Conservation (phyloP, 2,113 vertebrate species). For the Balaenoptera acutorostrata region DNA sequence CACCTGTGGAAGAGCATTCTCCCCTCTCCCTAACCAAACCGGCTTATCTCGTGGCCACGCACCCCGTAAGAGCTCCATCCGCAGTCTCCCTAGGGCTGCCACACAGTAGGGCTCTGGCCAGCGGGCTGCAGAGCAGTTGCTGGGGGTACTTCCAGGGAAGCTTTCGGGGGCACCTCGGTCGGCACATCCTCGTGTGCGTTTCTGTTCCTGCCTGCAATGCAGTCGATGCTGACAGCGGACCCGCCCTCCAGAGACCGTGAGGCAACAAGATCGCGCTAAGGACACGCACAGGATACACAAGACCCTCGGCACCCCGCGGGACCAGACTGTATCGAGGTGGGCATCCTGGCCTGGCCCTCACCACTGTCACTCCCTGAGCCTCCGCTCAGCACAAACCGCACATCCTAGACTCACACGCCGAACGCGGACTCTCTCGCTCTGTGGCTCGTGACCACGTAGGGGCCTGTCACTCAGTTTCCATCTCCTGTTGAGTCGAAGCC, state of each 20-base stretch:
- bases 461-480: neutral
- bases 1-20: neutral
- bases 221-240: neutral
- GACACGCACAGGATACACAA: too few species aligned
- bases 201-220: neutral
- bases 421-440: neutral
- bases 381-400: neutral
- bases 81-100: accelerated
- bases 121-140: neutral
- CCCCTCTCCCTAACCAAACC: neutral
- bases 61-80: neutral
- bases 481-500: neutral
- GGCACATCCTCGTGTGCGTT: accelerated
- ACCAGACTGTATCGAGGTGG: neutral
- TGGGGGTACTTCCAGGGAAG: neutral
- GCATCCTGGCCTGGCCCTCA: neutral
- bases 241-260: neutral
- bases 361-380: neutral
- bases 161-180: too few species aligned
- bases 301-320: neutral
- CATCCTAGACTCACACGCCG: accelerated
- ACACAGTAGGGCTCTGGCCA: accelerated
- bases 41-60: accelerated
- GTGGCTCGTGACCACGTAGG: accelerated
- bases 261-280: too few species aligned